These are phyloP conservation scores for Meriones unguiculatus DNA, from an alignment of 2,113 vertebrate species.

Conservation along the genomic window DNA sequence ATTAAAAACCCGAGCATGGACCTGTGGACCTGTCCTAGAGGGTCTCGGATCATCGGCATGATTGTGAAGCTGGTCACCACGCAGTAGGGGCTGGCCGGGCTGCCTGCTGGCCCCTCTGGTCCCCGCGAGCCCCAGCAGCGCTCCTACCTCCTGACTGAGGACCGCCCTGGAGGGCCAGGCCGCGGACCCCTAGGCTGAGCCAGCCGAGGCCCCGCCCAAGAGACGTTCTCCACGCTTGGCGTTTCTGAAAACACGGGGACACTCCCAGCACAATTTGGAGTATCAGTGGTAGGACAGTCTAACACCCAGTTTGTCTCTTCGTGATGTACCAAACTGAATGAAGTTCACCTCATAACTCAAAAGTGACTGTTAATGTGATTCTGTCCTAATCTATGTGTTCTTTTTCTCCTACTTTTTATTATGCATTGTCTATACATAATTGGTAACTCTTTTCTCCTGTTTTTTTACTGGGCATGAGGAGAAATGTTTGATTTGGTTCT, in stretches of 20 bases:
- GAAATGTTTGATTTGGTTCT: conserved; percentile 26
- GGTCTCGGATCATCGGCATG: conserved; percentile 95
- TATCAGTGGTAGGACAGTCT: not conserved
- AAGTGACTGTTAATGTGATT: conserved; percentile 65
- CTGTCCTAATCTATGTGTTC: conserved; percentile 32
- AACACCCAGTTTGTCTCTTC: conserved; percentile 1
- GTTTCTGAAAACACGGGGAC: not conserved
- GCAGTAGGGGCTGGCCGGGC: conserved; percentile 83
- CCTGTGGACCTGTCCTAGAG: conserved; percentile 93
- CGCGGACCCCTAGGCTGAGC: not conserved
- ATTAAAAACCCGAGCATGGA: conserved; percentile 96
- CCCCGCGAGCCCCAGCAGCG: not conserved
- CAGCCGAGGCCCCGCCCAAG: not conserved
- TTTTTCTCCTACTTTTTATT: conserved; percentile 39
- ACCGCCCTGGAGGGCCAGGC: not conserved
- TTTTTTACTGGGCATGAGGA: conserved; percentile 59
- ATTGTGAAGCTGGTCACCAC: conserved; percentile 98
- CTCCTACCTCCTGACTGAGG: conserved; percentile 44
- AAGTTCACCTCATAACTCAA: conserved; percentile 49
- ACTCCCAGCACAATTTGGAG: conserved; percentile 58
- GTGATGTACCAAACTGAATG: conserved; percentile 27
- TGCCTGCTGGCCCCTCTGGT: not conserved
- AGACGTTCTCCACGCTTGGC: not conserved
- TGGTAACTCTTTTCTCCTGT: conserved; percentile 35
- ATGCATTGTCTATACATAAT: conserved; percentile 16